Conservation (phyloP, 2,888 invertebrate genomes). For the Apomyelois bistriatella region DNA sequence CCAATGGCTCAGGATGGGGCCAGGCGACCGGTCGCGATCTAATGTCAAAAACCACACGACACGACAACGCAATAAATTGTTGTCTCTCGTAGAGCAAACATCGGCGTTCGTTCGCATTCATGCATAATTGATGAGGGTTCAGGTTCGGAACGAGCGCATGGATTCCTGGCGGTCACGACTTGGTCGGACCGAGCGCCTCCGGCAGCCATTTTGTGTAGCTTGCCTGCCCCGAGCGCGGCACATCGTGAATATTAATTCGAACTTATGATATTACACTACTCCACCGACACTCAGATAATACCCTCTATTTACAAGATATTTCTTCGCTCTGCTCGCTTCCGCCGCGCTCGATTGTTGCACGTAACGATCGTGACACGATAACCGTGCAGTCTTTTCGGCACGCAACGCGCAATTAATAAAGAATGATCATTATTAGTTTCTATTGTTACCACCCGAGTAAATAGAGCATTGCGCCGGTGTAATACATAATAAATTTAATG, state of each 20-base stretch:
- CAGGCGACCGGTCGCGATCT: conserved; percentile 54
- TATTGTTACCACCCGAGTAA: conserved; percentile 66
- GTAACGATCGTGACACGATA: conserved; percentile 54
- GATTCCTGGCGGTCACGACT: conserved; percentile 77
- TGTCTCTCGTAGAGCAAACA: conserved; percentile 76
- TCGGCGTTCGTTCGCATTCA: conserved; percentile 74
- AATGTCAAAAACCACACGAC: conserved; percentile 75
- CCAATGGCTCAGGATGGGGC: conserved; percentile 33
- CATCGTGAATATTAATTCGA: conserved; percentile 67
- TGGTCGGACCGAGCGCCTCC: conserved; percentile 56
- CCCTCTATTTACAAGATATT: conserved; percentile 40
- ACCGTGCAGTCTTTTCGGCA: conserved; percentile 46
- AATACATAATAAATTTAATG: conserved; percentile 65
- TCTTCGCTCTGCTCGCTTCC: conserved; percentile 44
- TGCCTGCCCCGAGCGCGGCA: conserved; percentile 56
- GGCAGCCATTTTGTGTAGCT: conserved; percentile 76
- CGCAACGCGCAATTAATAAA: conserved; percentile 64
- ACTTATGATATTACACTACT: conserved; percentile 49
- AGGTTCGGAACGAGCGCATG: conserved; percentile 65
- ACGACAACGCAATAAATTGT: conserved; percentile 69
- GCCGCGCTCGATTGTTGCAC: conserved; percentile 47
- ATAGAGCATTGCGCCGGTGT: conserved; percentile 65
- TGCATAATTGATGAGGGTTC: conserved; percentile 78
- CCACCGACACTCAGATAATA: conserved; percentile 35
- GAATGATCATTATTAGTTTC: conserved; percentile 70